phyloP scores from a whole-genome alignment of 1,140 invertebrate genomes.

The Drosophila ananassae region DNA sequence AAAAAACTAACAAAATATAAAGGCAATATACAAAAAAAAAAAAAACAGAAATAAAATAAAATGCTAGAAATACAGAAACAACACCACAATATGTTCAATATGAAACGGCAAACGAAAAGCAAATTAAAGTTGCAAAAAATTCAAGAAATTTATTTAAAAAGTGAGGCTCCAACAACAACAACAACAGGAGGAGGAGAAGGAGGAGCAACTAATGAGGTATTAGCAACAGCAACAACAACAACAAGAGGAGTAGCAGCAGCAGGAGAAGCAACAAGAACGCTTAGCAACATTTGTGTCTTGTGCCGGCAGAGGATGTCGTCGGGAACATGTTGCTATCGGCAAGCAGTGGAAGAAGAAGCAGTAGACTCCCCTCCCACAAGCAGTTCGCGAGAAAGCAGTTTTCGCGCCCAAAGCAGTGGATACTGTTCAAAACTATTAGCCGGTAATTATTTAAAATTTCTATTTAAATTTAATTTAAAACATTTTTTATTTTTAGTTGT shows the following conservation, averaged over 20 bases:
- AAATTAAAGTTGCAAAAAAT: slow-evolving; percentile 19
- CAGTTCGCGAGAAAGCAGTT: slow-evolving; percentile 29
- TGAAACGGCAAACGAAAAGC: slow-evolving; percentile 20
- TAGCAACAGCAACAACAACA: slow-evolving; percentile 13
- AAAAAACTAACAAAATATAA: too few relatives aligned
- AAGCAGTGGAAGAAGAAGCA: slow-evolving; percentile 56
- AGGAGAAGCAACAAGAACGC: slow-evolving; percentile 12
- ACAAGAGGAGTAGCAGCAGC: neutral
- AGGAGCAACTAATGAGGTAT: too few relatives aligned
- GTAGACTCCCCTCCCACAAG: slow-evolving; percentile 35
- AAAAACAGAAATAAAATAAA: neutral
- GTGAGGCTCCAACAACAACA: neutral
- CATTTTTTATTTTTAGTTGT: neutral
- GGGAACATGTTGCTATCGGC: slow-evolving; percentile 48
- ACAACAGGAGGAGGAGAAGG: too few relatives aligned
- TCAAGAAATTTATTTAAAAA: neutral
- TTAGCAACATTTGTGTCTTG: slow-evolving; percentile 56
- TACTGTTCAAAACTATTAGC: neutral
- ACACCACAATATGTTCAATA: slow-evolving; percentile 41
- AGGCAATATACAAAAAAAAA: too few relatives aligned
- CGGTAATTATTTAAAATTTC: neutral
- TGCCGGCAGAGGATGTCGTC: slow-evolving; percentile 44
- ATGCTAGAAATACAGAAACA: slow-evolving; percentile 12
- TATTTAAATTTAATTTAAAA: neutral
- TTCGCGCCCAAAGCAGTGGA: neutral